phyloP scores from a whole-genome alignment of 2,888 invertebrate species.

The Geophilus truncorum region DNA sequence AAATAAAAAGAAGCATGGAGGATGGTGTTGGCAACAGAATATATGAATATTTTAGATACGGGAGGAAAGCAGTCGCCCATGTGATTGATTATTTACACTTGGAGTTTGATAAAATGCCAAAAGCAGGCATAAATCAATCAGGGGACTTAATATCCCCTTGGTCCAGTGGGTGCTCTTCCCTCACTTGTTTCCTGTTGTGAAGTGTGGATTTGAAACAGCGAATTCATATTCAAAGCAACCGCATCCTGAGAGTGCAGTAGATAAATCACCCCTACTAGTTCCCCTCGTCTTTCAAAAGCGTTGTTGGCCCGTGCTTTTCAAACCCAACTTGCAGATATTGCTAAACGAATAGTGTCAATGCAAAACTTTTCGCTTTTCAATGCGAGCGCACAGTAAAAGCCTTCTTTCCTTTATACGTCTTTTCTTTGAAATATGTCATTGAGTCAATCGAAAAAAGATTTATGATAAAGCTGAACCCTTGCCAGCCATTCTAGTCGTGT shows the following conservation, averaged over 20 bases:
- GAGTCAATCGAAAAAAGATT: background rate
- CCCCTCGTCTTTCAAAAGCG: background rate
- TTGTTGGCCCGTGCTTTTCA: background rate
- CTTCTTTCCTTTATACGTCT: background rate
- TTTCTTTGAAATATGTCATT: background rate
- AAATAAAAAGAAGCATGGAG: background rate
- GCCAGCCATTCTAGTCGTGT: background rate
- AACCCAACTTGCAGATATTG: background rate
- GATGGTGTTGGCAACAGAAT: background rate
- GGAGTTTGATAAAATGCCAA: slow-evolving; percentile 4
- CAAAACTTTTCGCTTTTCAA: background rate
- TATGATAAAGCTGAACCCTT: background rate
- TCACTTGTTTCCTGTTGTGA: background rate
- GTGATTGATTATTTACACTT: slow-evolving; percentile 10
- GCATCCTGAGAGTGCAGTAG: background rate
- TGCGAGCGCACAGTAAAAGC: background rate
- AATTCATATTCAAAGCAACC: slow-evolving; percentile 10
- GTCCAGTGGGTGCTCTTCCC: slow-evolving; percentile 1
- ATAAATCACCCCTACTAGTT: background rate
- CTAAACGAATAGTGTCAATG: slow-evolving; percentile 4
- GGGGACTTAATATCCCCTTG: background rate
- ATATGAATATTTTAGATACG: background rate
- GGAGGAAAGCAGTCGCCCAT: background rate
- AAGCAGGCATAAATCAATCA: slow-evolving; percentile 4
- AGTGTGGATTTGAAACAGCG: background rate